A percentile compares a stretch with the other conserved stretches of the same genome.
Conservation (phyloP, 2,113 vertebrate genomes). For the Nycticorax nycticorax region DNA sequence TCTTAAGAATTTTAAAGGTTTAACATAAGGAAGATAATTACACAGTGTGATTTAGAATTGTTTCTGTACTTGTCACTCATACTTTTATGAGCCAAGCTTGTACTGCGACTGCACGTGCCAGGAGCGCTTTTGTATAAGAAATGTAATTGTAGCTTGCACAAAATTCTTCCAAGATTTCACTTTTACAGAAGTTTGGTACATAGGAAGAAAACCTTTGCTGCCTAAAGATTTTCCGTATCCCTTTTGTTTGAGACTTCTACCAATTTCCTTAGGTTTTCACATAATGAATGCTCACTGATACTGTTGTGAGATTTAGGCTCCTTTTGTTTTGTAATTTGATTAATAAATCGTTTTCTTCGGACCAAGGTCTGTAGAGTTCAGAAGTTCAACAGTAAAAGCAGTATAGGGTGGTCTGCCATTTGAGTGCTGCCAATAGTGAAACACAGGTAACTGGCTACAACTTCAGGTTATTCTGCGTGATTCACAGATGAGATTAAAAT, state of each 20-base stretch:
- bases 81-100: not conserved
- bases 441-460: not conserved
- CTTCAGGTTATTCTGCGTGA: not conserved
- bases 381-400: not conserved
- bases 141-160: not conserved
- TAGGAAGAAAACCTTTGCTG: not conserved
- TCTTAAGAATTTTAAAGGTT: constrained; percentile 68
- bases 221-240: not conserved
- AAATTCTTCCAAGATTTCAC: not conserved
- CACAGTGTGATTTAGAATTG: constrained; percentile 56
- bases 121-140: not conserved
- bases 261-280: not conserved
- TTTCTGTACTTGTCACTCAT: constrained; percentile 56
- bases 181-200: not conserved
- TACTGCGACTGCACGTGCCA: not conserved
- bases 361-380: not conserved
- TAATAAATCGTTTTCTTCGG: not conserved
- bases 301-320: not conserved
- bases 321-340: not conserved
- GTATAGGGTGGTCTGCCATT: not conserved
- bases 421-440: not conserved
- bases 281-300: not conserved
- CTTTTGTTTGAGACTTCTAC: not conserved
- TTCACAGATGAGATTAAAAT: not conserved
- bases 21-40: constrained; percentile 70